Conservation (phyloP, 1,140 invertebrate genomes). For the Choristoneura fumiferana region DNA sequence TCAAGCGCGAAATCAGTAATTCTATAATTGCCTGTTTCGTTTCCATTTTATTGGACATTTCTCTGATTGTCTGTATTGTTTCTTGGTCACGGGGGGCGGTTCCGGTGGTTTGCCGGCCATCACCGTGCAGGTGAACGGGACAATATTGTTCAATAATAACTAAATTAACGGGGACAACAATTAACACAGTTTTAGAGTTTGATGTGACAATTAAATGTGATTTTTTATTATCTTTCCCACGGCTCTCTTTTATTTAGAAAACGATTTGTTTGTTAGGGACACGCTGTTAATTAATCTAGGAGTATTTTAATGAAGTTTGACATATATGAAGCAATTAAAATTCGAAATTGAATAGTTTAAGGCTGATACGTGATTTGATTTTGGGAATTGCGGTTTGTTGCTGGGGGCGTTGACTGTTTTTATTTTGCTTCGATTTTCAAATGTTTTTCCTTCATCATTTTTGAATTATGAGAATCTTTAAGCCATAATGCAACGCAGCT, state of each 20-base stretch:
- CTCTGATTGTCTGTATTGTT: conserved; percentile 8
- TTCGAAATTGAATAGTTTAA: too few species aligned
- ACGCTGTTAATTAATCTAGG: background rate
- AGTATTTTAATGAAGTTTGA: background rate
- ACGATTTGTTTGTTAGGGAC: background rate
- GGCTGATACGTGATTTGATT: too few species aligned
- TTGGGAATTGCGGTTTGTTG: too few species aligned
- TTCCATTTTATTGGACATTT: conserved; percentile 1
- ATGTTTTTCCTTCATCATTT: too few species aligned
- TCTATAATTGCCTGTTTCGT: background rate
- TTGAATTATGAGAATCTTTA: too few species aligned
- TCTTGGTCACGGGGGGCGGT: background rate
- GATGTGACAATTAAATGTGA: background rate
- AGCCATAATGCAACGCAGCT: too few species aligned
- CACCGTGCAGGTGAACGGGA: background rate
- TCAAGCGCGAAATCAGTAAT: conserved; percentile 6
- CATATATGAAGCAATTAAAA: background rate
- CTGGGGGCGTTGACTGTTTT: too few species aligned
- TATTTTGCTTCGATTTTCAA: too few species aligned
- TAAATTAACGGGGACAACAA: conserved; percentile 11
- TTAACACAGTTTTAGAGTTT: background rate
- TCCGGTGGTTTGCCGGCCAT: background rate
- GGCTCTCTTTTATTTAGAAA: background rate
- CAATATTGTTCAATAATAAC: conserved; percentile 12
- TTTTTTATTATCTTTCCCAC: conserved; percentile 10